Base-by-base conservation (phyloP, 2,113 vertebrate genomes). In the Cynoglossus semilaevis region DNA sequence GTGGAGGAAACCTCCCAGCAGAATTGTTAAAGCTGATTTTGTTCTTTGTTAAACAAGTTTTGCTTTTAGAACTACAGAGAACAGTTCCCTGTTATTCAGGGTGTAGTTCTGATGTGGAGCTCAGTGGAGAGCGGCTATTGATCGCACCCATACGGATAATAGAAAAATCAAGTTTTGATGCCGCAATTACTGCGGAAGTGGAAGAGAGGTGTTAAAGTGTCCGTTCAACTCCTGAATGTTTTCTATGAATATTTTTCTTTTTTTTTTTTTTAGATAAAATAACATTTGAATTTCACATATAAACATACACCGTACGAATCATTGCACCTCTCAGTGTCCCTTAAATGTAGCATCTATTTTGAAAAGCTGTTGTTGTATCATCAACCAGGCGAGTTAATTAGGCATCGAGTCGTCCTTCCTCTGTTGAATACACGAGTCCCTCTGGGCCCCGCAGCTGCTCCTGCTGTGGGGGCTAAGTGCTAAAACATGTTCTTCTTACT, bases 331-430 rank as follows among this genome's bases (percentile, higher is more conserved):
- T 52, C 38, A n/a, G 63, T 64, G 48, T 58, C 68, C 70, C 55
- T 73, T 51, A 81, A 83, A 77, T 44, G 51, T 51, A 80, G 62
- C 84, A 74, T 70, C 62, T 55, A 43, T 87, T 87, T 16, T 87
- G 63, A 86, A 88, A 87, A 83, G 87, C 87, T 84, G 77, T 85
- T 63, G 75, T 85, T 84, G 84, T 86, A 65, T 81, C 70, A 82
- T 80, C 73, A 67, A 73, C 76, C 74, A 65, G 70, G 50, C 62
- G 73, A 58, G 81, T 78, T 88, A 88, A 87, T 83, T 85, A 83
- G 67, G 69, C 67, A 58, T 74, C 73, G 64, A 74, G 77, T 59
- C 48, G 50, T 69, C 74, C 70, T 74, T 80, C 70, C 70, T 74
- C 73, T 64, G 79, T 66, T 73, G 73, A 83, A 85, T 64, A 58